Evolutionary conservation across 2,113 vertebrate species (phyloP).

Genomic region (Vicugna pacos): DNA sequence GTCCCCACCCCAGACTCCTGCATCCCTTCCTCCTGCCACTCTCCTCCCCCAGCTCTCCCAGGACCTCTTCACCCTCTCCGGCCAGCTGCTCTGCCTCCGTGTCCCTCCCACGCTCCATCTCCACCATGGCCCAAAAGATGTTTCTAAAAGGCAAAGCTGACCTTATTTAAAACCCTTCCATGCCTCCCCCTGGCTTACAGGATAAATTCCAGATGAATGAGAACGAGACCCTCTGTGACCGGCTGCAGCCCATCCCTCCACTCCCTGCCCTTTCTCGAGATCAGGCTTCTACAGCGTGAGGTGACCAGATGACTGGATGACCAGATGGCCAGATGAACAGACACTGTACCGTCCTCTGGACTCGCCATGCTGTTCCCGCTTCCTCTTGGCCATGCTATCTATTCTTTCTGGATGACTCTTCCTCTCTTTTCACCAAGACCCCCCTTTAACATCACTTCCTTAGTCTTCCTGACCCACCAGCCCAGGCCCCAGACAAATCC

Average conservation of each 20-base stretch:
- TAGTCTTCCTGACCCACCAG: neutral
- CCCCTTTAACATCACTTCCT: neutral
- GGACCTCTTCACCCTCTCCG: too few species aligned
- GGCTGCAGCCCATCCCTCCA: neutral
- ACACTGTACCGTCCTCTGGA: rapidly evolving
- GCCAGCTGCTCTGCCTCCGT: neutral
- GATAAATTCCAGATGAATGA: neutral
- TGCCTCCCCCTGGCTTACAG: neutral
- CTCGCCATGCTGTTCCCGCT: neutral
- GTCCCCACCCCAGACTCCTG: neutral
- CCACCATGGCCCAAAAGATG: neutral
- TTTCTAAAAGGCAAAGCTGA: neutral
- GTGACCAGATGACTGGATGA: neutral
- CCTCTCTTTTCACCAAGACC: neutral
- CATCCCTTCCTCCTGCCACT: neutral
- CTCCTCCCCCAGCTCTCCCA: neutral
- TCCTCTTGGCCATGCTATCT: neutral
- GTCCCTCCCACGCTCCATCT: neutral
- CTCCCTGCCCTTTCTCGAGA: neutral
- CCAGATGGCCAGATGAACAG: neutral
- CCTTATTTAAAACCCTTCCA: neutral
- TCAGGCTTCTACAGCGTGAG: neutral
- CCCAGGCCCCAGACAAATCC: neutral
- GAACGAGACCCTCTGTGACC: neutral
- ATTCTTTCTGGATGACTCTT: neutral